Evolutionary conservation across 1,140 invertebrate genomes (phyloP).

Genomic region (Onthophagus taurus): DNA sequence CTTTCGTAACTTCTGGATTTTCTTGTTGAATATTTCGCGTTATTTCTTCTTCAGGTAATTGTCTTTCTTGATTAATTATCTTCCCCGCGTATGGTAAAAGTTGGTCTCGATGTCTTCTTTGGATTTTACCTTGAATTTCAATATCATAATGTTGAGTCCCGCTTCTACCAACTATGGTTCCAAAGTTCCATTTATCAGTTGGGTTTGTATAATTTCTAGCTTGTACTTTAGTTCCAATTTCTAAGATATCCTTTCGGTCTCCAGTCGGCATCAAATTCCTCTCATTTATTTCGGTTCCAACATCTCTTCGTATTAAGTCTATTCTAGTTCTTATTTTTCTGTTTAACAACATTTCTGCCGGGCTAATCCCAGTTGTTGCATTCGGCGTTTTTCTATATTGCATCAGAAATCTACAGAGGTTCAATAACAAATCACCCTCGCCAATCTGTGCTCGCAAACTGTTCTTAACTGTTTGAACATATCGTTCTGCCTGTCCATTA

Average conservation of each 20-base stretch:
- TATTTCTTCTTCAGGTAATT: no score
- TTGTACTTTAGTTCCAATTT: slow-evolving; percentile 1
- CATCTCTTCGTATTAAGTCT: slow-evolving; percentile 8
- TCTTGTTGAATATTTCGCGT: no score
- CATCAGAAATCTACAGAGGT: slow-evolving; percentile 1
- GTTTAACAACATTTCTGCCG: slow-evolving; percentile 2
- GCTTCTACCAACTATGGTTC: no score
- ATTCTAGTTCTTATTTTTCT: slow-evolving; percentile 1
- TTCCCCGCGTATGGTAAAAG: no score
- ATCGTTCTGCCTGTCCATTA: slow-evolving; percentile 10
- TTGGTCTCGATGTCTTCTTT: no score
- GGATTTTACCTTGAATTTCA: no score
- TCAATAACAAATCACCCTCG: not conserved
- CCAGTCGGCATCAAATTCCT: not conserved
- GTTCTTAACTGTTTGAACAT: slow-evolving; percentile 16
- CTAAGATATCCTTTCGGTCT: not conserved
- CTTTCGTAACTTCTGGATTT: no score
- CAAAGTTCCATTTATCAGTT: no score
- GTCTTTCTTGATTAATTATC: no score
- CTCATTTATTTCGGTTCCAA: slow-evolving; percentile 3
- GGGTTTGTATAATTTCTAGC: slow-evolving; percentile 4
- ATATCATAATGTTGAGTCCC: no score
- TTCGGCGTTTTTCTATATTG: slow-evolving; percentile 4
- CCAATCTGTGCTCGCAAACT: not conserved
- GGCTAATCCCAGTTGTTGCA: not conserved